phyloP scores from a whole-genome alignment of 2,888 invertebrate species.

The Synergus umbraculus region DNA sequence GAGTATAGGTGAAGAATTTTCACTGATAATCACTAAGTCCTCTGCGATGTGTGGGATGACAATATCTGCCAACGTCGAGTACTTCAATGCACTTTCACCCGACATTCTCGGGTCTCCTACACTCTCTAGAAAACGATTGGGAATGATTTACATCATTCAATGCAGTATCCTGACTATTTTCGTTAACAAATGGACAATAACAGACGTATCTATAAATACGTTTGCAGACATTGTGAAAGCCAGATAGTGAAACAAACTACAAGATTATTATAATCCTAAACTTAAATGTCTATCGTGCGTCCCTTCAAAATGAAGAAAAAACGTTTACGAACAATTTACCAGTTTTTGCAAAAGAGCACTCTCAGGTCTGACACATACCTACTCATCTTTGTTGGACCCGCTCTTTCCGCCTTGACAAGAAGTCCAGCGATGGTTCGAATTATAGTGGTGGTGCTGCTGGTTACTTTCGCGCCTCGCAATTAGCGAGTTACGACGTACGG shows the following conservation, averaged over 20 bases:
- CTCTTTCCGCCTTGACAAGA: neutral
- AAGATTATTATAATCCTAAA: no score
- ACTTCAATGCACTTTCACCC: conserved; percentile 24
- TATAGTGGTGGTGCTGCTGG: conserved; percentile 14
- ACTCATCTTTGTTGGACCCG: neutral
- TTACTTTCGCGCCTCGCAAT: conserved; percentile 65
- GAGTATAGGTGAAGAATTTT: conserved; percentile 26
- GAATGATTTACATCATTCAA: conserved; percentile 12
- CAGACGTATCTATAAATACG: conserved; percentile 2
- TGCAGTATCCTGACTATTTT: conserved; percentile 7
- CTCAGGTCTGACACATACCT: neutral
- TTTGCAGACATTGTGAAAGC: neutral
- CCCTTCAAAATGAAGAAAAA: neutral
- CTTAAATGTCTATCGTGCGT: no score
- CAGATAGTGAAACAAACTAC: neutral
- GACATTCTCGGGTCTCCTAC: conserved; percentile 18
- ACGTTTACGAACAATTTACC: neutral
- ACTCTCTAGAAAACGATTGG: conserved; percentile 23
- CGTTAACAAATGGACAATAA: neutral
- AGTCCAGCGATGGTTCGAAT: neutral
- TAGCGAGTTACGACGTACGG: conserved; percentile 71
- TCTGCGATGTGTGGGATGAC: conserved; percentile 23
- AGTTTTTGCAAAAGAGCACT: neutral
- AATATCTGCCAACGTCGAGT: conserved; percentile 32
- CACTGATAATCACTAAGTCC: conserved; percentile 30